phyloP scores from a whole-genome alignment of 2,797 vertebrate species.

The Melanotaenia maccullochi region DNA sequence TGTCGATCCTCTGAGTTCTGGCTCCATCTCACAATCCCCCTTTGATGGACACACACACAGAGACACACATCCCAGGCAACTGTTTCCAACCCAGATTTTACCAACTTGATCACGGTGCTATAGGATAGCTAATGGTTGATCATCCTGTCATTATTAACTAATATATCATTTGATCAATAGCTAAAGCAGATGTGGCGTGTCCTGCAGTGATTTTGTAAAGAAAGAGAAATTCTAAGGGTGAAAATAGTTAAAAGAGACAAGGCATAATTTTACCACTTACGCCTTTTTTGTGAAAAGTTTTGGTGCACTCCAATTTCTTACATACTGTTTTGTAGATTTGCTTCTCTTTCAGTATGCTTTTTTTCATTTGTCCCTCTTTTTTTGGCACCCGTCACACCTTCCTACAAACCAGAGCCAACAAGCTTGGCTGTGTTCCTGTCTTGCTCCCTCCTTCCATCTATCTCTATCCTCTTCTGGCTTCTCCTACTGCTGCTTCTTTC shows the following conservation, averaged over 20 bases:
- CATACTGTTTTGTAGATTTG: constrained; percentile 5
- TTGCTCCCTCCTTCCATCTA: constrained; percentile 48
- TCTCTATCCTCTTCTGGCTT: constrained; percentile 55
- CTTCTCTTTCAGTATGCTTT: constrained; percentile 28
- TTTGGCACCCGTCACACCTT: constrained; percentile 56
- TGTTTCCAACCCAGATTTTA: constrained; percentile 46
- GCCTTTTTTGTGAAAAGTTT: constrained; percentile 26
- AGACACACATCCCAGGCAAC: constrained; percentile 26
- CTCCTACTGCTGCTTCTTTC: constrained; percentile 39
- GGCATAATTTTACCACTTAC: constrained; percentile 33
- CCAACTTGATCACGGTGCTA: constrained; percentile 50
- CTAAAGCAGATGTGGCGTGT: constrained; percentile 59
- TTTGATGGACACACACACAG: constrained; percentile 65
- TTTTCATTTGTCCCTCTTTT: constrained; percentile 41
- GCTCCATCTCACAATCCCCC: constrained; percentile 61
- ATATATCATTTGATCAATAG: constrained; percentile 38
- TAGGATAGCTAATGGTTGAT: constrained; percentile 59
- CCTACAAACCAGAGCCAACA: constrained; percentile 57
- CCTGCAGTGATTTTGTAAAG: constrained; percentile 25
- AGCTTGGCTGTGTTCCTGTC: constrained; percentile 54
- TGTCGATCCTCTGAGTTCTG: constrained; percentile 77
- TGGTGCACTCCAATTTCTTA: constrained; percentile 37
- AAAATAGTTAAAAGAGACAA: constrained; percentile 9
- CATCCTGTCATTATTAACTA: constrained; percentile 60
- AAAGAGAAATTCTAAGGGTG: not conserved